Conservation (phyloP, 2,888 invertebrate genomes). For the Lasioglossum zephyrum region DNA sequence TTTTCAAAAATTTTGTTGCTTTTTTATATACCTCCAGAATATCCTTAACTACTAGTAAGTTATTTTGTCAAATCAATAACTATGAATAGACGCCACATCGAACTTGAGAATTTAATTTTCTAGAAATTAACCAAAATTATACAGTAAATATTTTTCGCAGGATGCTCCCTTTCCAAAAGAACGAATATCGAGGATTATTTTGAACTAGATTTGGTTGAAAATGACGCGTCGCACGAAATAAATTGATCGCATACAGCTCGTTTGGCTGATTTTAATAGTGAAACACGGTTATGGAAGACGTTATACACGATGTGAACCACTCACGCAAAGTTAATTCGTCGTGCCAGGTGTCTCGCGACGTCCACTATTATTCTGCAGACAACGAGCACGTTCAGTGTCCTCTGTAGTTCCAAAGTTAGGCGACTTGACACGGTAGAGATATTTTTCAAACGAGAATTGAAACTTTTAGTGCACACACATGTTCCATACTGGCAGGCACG, state of each 20-base stretch:
- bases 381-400: constrained; percentile 1
- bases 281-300: neutral
- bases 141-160: neutral
- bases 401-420: neutral
- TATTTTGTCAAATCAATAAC: neutral
- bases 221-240: neutral
- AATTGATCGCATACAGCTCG: neutral
- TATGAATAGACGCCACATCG: too few species aligned
- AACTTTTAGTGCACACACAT: neutral
- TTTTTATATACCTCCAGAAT: too few species aligned
- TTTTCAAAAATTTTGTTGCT: too few species aligned
- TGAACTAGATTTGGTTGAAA: neutral
- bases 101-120: too few species aligned
- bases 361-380: neutral
- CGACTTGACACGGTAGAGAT: neutral
- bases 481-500: neutral
- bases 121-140: neutral
- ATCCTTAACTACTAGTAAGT: neutral
- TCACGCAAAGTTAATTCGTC: constrained; percentile 1
- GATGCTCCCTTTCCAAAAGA: neutral
- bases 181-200: neutral
- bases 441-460: constrained; percentile 4
- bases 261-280: neutral
- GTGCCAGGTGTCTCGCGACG: constrained; percentile 5
- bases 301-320: neutral